phyloP scores from a whole-genome alignment of 2,113 vertebrate species.

The Crypturellus undulatus region DNA sequence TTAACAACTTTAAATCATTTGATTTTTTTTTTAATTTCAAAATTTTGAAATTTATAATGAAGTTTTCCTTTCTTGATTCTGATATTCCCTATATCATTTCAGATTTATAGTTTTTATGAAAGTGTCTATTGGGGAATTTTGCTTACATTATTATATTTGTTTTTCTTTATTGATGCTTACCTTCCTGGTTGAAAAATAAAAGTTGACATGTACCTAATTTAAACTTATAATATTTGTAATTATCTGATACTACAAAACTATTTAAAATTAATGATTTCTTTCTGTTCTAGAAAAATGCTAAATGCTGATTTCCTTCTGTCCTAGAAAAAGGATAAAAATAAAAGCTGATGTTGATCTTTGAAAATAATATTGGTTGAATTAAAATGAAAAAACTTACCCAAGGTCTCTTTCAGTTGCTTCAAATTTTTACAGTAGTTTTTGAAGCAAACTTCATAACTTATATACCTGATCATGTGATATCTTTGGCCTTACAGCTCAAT shows the following conservation, averaged over 20 bases:
- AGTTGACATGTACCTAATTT: not conserved
- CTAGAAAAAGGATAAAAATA: not conserved
- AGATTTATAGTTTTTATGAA: not conserved
- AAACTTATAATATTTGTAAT: not conserved
- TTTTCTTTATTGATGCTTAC: not conserved
- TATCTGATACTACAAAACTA: not conserved
- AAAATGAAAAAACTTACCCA: not conserved
- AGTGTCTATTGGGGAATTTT: not conserved
- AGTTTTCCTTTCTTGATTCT: not conserved
- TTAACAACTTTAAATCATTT: not conserved
- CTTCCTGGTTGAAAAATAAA: not conserved
- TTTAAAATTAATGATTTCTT: accelerated
- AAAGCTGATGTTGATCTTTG: not conserved
- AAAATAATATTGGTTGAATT: not conserved
- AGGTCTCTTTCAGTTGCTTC: not conserved
- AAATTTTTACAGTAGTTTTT: not conserved
- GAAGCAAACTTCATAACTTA: not conserved
- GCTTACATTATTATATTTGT: not conserved
- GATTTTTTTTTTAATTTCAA: not conserved
- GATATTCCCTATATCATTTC: not conserved
- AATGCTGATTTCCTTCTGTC: not conserved
- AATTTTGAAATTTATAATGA: not conserved
- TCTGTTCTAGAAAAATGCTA: not conserved
- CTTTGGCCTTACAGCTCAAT: not conserved
- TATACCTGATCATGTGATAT: accelerated